Evolutionary conservation across 2,797 vertebrate species (phyloP), one percentile per base, ranked within the genome.

Genomic region (Xiphophorus birchmanni): DNA sequence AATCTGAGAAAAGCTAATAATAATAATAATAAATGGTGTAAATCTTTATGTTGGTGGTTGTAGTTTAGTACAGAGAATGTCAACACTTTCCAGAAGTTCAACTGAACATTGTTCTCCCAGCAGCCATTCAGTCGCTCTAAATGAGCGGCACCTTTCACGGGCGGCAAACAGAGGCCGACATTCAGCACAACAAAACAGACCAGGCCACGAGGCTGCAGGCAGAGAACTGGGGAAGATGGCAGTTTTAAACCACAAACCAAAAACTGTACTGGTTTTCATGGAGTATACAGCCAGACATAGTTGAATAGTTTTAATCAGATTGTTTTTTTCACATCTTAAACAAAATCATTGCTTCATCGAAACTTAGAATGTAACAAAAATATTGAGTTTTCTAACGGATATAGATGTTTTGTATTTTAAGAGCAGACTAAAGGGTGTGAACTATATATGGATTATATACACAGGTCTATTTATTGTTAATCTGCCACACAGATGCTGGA

Each of bases 81-180:
- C 73, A 79, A 29, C 83, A 72, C 84, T 32, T 95, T 95, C 93
- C 93, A 91, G 94, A 95, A 95, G 80, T 77, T 67, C 84, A 89
- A 79, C 82, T 88, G 85, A 83, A 95, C 94, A 95, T 93, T 92
- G 90, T 88, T 86, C 84, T 82, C 79, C 54, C 76, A 73, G 90
- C 87, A 32, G 75, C 89, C 84, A 91, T 91, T 95, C 92, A 93
- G 52, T 13, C 10, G 47, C 40, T 23, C 50, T 78, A 87, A 88
- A 90, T 84, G 81, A 78, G 48, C n/a, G n/a, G 47, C 80, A 84
- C 71, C 80, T 82, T 87, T 91, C 82, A 88, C 81, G 79, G 58
- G 15, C 29, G 13, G n/a, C 71, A 52, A 45, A 87, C 82, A 90
- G 76, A 88, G 71, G 88, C 78, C 75, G 67, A 72, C 73, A 85